These are phyloP conservation scores for Leucoraja erinaceus DNA, from an alignment of 2,113 vertebrate genomes.

Conservation along the genomic window DNA sequence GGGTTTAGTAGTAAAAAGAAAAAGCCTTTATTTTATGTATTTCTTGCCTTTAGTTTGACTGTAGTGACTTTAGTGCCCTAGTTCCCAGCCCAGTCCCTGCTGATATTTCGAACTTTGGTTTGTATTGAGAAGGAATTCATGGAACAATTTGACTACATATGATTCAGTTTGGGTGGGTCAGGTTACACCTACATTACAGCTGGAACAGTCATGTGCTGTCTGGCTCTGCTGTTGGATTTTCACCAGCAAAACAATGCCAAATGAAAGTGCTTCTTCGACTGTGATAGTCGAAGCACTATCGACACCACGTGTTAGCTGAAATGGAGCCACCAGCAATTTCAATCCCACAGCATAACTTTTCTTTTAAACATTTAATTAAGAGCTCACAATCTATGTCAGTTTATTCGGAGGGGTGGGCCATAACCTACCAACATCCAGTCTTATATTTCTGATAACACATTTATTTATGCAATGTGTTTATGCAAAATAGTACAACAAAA, in stretches of 20 bases:
- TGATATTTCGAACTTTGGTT: background rate
- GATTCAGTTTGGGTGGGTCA: background rate
- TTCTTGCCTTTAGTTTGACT: no score
- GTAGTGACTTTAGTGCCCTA: background rate
- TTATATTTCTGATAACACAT: background rate
- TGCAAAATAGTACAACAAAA: background rate
- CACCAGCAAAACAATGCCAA: background rate
- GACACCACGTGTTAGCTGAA: background rate
- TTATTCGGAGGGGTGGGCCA: background rate
- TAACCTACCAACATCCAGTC: background rate
- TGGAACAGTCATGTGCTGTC: background rate
- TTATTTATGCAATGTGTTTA: background rate
- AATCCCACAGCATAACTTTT: background rate
- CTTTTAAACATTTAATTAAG: background rate
- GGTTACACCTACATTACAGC: background rate
- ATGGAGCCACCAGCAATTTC: no score
- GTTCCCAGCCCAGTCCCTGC: background rate
- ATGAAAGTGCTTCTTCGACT: background rate
- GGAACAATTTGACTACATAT: conserved; percentile 8
- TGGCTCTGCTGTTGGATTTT: background rate
- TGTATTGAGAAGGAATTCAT: background rate
- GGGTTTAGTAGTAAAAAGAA: no score
- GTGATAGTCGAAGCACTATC: background rate
- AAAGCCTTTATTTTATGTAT: background rate
- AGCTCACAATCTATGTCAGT: background rate